These are phyloP conservation scores for Phylloscopus trochilus DNA, from an alignment of 2,113 vertebrate genomes.

Conservation along the genomic window DNA sequence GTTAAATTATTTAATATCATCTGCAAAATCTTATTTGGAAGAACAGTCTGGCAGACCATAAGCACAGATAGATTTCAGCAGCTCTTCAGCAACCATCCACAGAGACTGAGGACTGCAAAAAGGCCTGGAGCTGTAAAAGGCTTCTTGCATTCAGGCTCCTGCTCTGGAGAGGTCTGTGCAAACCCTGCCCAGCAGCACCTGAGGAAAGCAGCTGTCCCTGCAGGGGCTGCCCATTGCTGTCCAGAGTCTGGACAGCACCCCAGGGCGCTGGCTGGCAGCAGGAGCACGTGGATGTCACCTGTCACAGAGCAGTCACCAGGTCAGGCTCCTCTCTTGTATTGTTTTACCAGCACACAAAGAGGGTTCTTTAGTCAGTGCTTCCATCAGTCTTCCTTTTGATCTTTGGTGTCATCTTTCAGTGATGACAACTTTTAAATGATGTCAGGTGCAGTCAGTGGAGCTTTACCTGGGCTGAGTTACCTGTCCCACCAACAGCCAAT, in stretches of 20 bases:
- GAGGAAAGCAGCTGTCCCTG: neutral
- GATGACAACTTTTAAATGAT: neutral
- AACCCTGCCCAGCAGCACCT: rapidly evolving
- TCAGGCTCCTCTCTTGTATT: neutral
- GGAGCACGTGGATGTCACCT: rapidly evolving
- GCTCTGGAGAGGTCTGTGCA: neutral
- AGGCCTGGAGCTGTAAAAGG: neutral
- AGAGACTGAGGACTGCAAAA: neutral
- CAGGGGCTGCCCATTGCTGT: rapidly evolving
- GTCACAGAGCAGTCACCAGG: neutral
- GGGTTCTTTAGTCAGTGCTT: neutral
- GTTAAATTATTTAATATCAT: neutral
- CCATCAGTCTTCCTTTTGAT: neutral
- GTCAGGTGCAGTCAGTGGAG: neutral
- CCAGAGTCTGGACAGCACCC: neutral
- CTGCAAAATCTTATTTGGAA: neutral
- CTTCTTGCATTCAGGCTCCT: neutral
- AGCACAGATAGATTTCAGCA: neutral
- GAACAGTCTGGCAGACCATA: neutral
- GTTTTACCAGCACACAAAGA: neutral
- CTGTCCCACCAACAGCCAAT: rapidly evolving
- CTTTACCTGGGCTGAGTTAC: neutral
- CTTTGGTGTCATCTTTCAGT: neutral
- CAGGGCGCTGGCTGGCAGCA: neutral
- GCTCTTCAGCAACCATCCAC: neutral